Base-by-base conservation (phyloP, 64 coral and sea anemone species). In the Actinia equina region DNA sequence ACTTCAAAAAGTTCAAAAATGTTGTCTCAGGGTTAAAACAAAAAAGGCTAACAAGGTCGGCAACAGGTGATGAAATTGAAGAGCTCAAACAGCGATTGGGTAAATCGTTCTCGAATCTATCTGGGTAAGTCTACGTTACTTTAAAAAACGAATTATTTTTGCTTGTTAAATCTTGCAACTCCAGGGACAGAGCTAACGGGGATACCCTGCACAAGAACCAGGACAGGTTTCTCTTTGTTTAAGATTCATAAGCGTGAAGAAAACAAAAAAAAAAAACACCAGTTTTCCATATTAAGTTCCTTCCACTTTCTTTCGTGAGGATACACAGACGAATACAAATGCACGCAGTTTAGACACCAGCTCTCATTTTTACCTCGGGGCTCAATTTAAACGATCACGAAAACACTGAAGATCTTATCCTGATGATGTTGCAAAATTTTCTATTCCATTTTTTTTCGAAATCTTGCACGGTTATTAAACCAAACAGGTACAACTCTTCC, bases 1-100 rank as follows among this genome's bases (percentile, higher is more conserved):
- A 98, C 91, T 98, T 98, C 77, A 92, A 92, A 74, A 98, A 98
- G 74, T 98, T 98, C 76, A 94, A 89, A 84, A 92, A 92, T 79
- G 89, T 98, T 10, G 93, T 98, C 11, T 88, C 86, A 52, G 96
- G 93, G 42, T 44, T 98, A 15, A 98, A 98, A 78, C 80, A 45
- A 46, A 92, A 93, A 80, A 87, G 89, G 80, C 77, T 82, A 8
- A 85, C 84, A 3, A 84, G 82, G 5, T 83, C 94, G 19, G 42
- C 86, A 6, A 85, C 56, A 3, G 49, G 78, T 25, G 94, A 97
- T 57, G 92, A 88, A 22, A 93, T 61, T 17, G 94, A 97, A 20
- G 94, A 91, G 17, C 42, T 97, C 42, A 97, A 86, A 60, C 80
- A 77, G 52, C 84, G 91, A 60, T 91, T 97, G 11, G 94, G 94